These are phyloP conservation scores for Podiceps cristatus DNA, from an alignment of 2,113 vertebrate genomes.

Conservation along the genomic window DNA sequence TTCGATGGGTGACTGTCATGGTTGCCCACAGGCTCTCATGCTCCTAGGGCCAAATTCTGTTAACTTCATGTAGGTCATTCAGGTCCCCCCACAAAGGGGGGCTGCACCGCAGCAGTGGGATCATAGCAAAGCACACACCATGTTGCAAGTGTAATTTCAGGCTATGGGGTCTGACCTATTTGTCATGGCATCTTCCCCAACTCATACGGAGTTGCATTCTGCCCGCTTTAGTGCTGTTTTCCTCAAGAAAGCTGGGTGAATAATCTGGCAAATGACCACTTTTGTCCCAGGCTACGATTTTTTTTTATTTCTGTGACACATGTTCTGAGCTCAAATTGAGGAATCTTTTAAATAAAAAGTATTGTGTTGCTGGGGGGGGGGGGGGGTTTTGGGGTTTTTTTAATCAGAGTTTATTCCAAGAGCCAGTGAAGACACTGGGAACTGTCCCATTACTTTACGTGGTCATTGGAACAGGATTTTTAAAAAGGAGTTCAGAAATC, in stretches of 20 bases:
- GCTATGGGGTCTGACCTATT: not conserved
- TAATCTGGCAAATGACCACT: not conserved
- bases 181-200: not conserved
- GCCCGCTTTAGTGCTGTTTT: not conserved
- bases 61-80: accelerated
- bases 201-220: not conserved
- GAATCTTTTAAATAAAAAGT: not conserved
- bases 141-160: accelerated
- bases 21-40: accelerated
- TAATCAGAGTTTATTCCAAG: not conserved
- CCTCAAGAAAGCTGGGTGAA: not conserved
- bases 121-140: accelerated
- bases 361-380: too few relatives aligned
- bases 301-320: slow-evolving; percentile 47
- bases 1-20: slow-evolving; percentile 5
- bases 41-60: not conserved
- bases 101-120: not conserved
- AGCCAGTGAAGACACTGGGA: not conserved
- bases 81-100: not conserved
- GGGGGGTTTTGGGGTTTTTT: too few relatives aligned
- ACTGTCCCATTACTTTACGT: not conserved
- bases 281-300: not conserved
- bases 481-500: slow-evolving; percentile 38
- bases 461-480: slow-evolving; percentile 4
- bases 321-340: slow-evolving; percentile 55